Conservation (phyloP, 2,113 vertebrate species). For the Petaurus breviceps region DNA sequence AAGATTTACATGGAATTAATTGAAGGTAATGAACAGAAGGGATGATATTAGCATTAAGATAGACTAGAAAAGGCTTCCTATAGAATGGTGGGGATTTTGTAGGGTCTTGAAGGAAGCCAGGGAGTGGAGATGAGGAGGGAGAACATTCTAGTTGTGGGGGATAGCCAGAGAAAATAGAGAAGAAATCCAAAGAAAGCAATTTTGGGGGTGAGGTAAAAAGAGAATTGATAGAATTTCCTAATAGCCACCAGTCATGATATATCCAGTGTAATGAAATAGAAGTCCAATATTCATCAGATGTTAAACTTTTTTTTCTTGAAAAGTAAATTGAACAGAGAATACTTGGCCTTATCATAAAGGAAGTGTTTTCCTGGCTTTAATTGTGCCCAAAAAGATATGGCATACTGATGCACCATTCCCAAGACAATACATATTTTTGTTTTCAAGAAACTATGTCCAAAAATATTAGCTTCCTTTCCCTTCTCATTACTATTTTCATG, state of each 20-base stretch:
- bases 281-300: not conserved
- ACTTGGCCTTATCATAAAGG: not conserved
- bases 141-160: not conserved
- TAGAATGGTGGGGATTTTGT: not conserved
- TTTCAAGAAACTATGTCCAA: not conserved
- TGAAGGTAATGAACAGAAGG: not conserved
- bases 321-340: conserved; percentile 28
- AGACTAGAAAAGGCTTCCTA: not conserved
- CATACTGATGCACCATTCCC: not conserved
- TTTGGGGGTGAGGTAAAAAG: not conserved
- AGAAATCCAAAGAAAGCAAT: not conserved
- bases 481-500: conserved; percentile 34
- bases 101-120: not conserved
- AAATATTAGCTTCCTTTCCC: conserved; percentile 20
- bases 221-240: not conserved
- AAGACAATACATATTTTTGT: not conserved
- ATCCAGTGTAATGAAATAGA: not conserved
- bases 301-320: not conserved
- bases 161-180: not conserved
- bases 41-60: not conserved
- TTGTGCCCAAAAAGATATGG: not conserved
- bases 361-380: conserved; percentile 10
- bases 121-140: not conserved
- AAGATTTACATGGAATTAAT: not conserved
- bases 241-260: not conserved